Evolutionary conservation across 2,797 vertebrate species (phyloP), one percentile per base, ranked within the genome.

Genomic region (Aplochiton taeniatus): DNA sequence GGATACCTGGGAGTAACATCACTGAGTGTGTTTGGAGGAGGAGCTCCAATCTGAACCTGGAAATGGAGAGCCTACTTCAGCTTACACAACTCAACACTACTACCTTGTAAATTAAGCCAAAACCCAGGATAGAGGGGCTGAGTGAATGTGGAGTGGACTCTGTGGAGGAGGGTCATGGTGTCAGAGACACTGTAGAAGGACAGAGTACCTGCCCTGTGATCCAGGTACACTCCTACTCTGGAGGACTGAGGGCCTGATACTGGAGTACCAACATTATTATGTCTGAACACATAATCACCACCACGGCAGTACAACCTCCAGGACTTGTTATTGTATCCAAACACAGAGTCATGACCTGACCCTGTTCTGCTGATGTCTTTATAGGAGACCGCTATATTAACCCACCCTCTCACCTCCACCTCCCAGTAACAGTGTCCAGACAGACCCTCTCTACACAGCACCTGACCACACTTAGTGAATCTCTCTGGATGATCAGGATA

Each of bases 81-180:
- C 31, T 31, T 31, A 31, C 31, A 31, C 31, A 31, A 31, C 31
- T 31, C 31, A 3, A 31, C 31, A 31, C 31, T 31, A 31, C 31
- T 6, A 31, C 2, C 31, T 3, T n/a, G n/a, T n/a, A 31, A 2
- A 45, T 4, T 4, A 17, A 58, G 4, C 10, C 0, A 10, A 19
- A 58, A 18, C 43, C 57, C 57, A 45, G 57, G 43, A 75, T 0
- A 92, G 91, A 43, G 85, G 83, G 0, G 93, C 91, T 81, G 93
- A 91, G 0, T 93, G 92, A 60, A 91, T 72, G 0, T 93, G 92
- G 13, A 64, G 65, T 12, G 92, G 77, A 1, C 82, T 17, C 13
- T 93, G 65, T 31, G 89, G 69, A 57, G 93, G 84, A 0, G 87
- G 0, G 90, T 93, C 65, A 92, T 91, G 0, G 91, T 93, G 17